phyloP scores from a whole-genome alignment of 2,888 invertebrate genomes.

The Griposia aprilina region DNA sequence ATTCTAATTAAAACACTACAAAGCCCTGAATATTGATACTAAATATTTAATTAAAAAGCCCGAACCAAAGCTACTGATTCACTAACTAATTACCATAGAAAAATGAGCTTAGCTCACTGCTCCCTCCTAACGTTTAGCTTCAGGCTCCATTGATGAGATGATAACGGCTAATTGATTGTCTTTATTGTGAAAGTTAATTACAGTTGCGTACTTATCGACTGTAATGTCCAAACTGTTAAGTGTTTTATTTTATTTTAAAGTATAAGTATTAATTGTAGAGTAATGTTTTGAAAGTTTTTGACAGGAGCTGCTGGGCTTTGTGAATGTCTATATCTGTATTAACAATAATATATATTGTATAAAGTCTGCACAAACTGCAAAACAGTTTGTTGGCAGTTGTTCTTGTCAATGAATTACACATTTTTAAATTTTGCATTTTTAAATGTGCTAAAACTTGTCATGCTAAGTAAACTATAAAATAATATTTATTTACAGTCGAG shows the following conservation, averaged over 20 bases:
- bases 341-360: no score
- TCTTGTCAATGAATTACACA: no score
- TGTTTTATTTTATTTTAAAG: constrained; percentile 32
- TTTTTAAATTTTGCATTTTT: no score
- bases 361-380: no score
- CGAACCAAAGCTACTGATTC: background rate
- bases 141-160: constrained; percentile 73
- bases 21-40: background rate
- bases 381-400: no score
- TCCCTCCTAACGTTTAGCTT: constrained; percentile 67
- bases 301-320: constrained; percentile 26
- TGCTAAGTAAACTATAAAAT: no score
- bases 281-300: constrained; percentile 33
- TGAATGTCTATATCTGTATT: no score
- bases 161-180: constrained; percentile 79
- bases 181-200: constrained; percentile 65
- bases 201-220: constrained; percentile 6
- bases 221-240: constrained; percentile 27
- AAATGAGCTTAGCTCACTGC: constrained; percentile 70
- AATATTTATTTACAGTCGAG: no score
- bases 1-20: no score
- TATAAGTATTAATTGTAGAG: constrained; percentile 37
- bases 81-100: constrained; percentile 71
- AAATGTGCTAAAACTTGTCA: no score
- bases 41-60: background rate